phyloP scores from a whole-genome alignment of 2,797 vertebrate genomes.

The Pseudochaenichthys georgianus region DNA sequence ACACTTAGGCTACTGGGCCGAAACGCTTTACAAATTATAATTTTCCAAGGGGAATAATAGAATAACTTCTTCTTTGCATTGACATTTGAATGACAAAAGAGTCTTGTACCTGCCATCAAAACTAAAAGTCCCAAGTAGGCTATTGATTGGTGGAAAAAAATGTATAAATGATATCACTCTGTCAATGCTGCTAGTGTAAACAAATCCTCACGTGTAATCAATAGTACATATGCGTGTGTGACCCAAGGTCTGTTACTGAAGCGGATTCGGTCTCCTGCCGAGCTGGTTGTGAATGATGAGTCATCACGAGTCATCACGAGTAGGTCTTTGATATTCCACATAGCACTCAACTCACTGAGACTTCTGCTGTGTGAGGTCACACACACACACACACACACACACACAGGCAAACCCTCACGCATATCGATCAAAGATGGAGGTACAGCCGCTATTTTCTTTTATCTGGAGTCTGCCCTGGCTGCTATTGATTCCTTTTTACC shows the following conservation, averaged over 20 bases:
- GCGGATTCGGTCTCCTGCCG: conserved; percentile 5
- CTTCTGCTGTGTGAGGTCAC: conserved; percentile 12
- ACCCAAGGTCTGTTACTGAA: conserved; percentile 20
- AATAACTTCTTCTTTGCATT: conserved; percentile 9
- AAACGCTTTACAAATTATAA: conserved; percentile 12
- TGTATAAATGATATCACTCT: not conserved
- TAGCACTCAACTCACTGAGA: conserved; percentile 41
- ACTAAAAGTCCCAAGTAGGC: not conserved
- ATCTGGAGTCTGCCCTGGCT: conserved; percentile 63
- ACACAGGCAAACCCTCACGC: conserved; percentile 20
- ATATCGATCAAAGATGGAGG: conserved; percentile 62
- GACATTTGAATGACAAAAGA: conserved; percentile 21
- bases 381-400: conserved; percentile 14
- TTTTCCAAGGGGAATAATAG: conserved; percentile 8
- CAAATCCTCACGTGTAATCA: conserved; percentile 32
- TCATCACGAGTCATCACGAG: conserved; percentile 61
- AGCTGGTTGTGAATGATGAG: conserved; percentile 53
- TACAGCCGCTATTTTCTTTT: conserved; percentile 68
- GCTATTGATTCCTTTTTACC: conserved; percentile 70
- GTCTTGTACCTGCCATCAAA: conserved; percentile 10
- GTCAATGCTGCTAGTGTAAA: conserved; percentile 28
- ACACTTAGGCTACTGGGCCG: not conserved
- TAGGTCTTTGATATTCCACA: conserved; percentile 57
- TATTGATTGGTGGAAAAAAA: not conserved
- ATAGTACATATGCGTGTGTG: conserved; percentile 9